phyloP scores from a whole-genome alignment of 2,888 invertebrate species.

The Lasioglossum malachurum region DNA sequence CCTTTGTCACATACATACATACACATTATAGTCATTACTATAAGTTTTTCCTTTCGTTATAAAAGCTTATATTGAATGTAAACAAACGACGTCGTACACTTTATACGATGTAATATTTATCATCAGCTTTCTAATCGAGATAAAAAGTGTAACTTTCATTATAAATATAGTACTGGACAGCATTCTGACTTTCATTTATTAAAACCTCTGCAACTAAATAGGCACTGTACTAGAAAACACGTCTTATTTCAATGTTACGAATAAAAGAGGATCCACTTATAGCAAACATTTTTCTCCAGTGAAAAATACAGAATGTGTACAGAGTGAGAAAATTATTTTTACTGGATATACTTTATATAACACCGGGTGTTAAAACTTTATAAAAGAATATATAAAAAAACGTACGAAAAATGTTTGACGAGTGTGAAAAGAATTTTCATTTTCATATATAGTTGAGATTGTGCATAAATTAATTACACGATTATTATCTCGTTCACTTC shows the following conservation, averaged over 20 bases:
- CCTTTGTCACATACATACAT: constrained; percentile 24
- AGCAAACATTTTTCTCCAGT: not conserved
- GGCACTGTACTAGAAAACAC: constrained; percentile 24
- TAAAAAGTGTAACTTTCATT: constrained; percentile 23
- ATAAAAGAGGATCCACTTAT: not conserved
- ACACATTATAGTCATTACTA: constrained; percentile 27
- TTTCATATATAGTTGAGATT: not conserved
- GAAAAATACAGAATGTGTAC: not conserved
- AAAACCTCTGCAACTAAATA: constrained; percentile 40
- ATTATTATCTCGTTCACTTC: constrained; percentile 18
- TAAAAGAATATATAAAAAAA: not conserved
- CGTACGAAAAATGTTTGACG: not conserved
- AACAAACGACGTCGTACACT: constrained; percentile 20
- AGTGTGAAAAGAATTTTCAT: not conserved
- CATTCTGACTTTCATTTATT: constrained; percentile 54
- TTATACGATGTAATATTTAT: constrained; percentile 43
- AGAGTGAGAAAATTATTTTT: constrained; percentile 6
- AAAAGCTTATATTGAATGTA: constrained; percentile 42
- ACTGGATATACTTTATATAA: not conserved
- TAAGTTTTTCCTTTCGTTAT: constrained; percentile 18
- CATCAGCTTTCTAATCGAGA: constrained; percentile 33
- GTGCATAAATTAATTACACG: not conserved
- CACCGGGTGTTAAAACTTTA: not conserved
- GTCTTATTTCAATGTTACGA: not conserved
- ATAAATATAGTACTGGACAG: constrained; percentile 48